phyloP scores from a whole-genome alignment of 37 sponge, comb jelly and placozoan species.

The Mnemiopsis leidyi region DNA sequence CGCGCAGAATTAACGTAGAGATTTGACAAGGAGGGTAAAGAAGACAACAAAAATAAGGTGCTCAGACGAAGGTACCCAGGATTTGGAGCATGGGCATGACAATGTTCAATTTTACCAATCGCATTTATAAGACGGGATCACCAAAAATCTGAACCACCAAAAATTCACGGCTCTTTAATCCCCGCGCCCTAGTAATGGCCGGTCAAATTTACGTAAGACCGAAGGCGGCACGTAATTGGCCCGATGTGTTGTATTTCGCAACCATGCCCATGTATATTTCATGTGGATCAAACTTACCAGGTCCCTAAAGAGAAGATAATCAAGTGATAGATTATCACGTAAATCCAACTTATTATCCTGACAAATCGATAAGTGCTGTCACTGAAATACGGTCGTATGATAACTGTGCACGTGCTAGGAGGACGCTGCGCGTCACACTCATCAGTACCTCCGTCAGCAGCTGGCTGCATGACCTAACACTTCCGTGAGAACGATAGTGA shows the following conservation, averaged over 20 bases:
- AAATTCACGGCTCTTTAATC: not conserved
- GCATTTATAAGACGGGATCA: not conserved
- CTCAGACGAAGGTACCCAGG: too few species aligned
- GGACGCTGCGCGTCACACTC: too few species aligned
- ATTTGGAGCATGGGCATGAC: too few species aligned
- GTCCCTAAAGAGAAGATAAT: not conserved
- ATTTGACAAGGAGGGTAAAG: too few species aligned
- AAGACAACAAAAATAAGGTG: too few species aligned
- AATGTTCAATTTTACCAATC: too few species aligned
- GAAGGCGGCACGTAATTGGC: not conserved
- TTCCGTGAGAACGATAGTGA: not conserved
- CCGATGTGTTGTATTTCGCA: not conserved
- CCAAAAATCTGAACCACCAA: not conserved
- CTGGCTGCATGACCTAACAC: not conserved
- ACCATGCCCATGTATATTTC: not conserved
- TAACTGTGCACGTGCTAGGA: not conserved
- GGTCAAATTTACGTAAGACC: not conserved
- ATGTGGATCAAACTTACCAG: not conserved
- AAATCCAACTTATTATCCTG: not conserved
- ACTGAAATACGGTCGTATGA: too few species aligned
- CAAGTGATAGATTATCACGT: not conserved
- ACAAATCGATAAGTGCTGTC: not conserved
- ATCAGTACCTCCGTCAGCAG: not conserved
- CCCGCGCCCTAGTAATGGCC: not conserved
- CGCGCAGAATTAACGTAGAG: too few species aligned